Evolutionary conservation across 2,888 invertebrate genomes (phyloP).

Genomic region (Helobdella robusta): DNA sequence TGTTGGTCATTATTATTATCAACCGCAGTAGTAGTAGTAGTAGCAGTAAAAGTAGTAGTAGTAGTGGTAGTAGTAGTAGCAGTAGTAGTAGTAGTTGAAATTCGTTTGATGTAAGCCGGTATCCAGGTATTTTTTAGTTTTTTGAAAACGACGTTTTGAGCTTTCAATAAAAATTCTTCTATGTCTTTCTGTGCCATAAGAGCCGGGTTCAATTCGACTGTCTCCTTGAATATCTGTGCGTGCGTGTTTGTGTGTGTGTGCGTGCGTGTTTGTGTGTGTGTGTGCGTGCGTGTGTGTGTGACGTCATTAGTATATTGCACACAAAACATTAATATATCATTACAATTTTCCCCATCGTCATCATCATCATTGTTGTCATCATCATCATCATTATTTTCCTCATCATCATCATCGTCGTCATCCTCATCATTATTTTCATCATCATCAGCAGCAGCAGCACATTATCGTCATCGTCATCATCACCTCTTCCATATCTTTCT

Average conservation of each 20-base stretch:
- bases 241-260: too few relatives aligned
- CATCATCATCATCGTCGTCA: conserved; percentile 3
- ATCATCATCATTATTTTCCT: background rate
- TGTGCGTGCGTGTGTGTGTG: too few relatives aligned
- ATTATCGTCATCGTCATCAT: background rate
- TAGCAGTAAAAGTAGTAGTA: too few relatives aligned
- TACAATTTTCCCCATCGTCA: background rate
- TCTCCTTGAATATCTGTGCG: too few relatives aligned
- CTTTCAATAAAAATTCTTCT: background rate
- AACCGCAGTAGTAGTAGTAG: too few relatives aligned
- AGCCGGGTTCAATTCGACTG: conserved; percentile 3
- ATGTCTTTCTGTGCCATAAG: background rate
- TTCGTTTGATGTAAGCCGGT: background rate
- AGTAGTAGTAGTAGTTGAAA: too few relatives aligned
- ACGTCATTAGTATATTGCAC: too few relatives aligned
- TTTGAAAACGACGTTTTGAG: background rate
- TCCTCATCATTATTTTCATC: background rate
- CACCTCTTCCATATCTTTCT: conserved; percentile 3
- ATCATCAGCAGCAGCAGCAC: background rate
- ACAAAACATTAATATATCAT: too few relatives aligned
- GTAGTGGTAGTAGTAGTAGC: too few relatives aligned
- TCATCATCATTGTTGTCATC: conserved; percentile 3
- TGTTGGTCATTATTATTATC: too few relatives aligned
- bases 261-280: too few relatives aligned
- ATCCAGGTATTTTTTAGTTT: conserved; percentile 6